Evolutionary conservation across 2,797 vertebrate species (phyloP).

Genomic region (Rhabdophis nuchalis): DNA sequence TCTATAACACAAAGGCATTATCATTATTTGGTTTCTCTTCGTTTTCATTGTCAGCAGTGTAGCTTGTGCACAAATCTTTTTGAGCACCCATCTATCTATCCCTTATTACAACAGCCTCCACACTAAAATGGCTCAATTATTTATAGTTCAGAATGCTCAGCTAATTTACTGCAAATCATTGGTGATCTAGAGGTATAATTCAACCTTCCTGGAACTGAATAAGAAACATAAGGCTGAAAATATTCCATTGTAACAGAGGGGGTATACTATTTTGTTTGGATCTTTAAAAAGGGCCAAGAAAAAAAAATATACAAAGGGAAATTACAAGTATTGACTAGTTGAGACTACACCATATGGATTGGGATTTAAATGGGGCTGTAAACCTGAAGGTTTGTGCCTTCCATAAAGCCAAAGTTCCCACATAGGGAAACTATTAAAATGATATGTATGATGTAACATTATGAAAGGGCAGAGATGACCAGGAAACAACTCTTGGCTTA

Average conservation of each 20-base stretch:
- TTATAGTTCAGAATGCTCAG: not conserved
- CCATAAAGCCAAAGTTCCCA: not conserved
- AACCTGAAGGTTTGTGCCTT: not conserved
- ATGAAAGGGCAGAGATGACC: not conserved
- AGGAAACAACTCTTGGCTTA: not conserved
- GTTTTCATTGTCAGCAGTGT: not conserved
- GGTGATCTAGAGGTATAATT: not conserved
- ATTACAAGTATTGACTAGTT: not conserved
- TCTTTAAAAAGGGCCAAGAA: not conserved
- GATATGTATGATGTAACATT: not conserved
- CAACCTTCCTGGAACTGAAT: not conserved
- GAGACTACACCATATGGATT: not conserved
- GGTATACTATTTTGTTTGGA: not conserved
- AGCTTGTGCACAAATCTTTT: not conserved
- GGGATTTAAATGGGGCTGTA: not conserved
- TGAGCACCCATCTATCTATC: not conserved
- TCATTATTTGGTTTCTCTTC: not conserved
- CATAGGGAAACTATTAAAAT: not conserved
- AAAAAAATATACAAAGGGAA: not conserved
- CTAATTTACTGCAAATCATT: not conserved
- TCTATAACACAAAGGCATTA: not conserved
- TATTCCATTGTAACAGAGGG: not conserved
- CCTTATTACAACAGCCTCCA: not conserved
- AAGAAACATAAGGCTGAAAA: not conserved
- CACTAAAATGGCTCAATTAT: not conserved